These are phyloP conservation scores for Drosophila fuyamai DNA, from an alignment of 1,140 invertebrate genomes.

Conservation along the genomic window DNA sequence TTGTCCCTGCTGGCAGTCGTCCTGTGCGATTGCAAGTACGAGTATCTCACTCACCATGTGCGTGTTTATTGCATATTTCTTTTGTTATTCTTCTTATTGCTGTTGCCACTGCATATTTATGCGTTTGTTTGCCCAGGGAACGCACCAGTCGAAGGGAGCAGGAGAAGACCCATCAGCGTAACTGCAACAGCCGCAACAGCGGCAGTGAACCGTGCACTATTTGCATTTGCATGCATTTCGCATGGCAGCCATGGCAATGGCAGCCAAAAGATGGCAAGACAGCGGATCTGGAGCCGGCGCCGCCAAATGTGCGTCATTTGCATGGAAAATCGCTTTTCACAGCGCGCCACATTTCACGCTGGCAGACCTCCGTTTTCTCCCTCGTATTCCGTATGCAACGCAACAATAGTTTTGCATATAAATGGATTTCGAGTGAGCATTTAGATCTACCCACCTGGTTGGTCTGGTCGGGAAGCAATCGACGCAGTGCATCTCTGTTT, in stretches of 20 bases:
- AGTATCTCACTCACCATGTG: conserved; percentile 43
- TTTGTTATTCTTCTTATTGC: conserved; percentile 44
- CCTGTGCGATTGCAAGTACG: conserved; percentile 1
- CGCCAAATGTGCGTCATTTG: conserved; percentile 80
- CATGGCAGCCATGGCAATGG: conserved; percentile 64
- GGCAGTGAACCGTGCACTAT: conserved; percentile 67
- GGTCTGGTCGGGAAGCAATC: background rate
- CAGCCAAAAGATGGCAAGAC: conserved; percentile 72
- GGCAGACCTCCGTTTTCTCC: conserved; percentile 15
- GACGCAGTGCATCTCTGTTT: conserved; percentile 58
- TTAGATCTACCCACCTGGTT: conserved; percentile 69
- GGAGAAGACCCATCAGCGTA: conserved; percentile 29
- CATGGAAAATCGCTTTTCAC: conserved; percentile 76
- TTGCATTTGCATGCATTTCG: conserved; percentile 80
- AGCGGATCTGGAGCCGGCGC: conserved; percentile 28
- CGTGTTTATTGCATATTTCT: conserved; percentile 80
- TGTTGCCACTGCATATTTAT: conserved; percentile 73
- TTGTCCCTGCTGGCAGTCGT: conserved; percentile 29
- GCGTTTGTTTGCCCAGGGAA: conserved; percentile 67
- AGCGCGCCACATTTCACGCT: conserved; percentile 52
- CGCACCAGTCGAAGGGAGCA: background rate
- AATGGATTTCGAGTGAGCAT: conserved; percentile 82
- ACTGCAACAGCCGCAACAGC: conserved; percentile 46
- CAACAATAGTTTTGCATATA: conserved; percentile 84
- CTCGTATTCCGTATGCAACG: conserved; percentile 77